Evolutionary conservation across 2,888 invertebrate species (phyloP).

Genomic region (Nomada fabriciana): DNA sequence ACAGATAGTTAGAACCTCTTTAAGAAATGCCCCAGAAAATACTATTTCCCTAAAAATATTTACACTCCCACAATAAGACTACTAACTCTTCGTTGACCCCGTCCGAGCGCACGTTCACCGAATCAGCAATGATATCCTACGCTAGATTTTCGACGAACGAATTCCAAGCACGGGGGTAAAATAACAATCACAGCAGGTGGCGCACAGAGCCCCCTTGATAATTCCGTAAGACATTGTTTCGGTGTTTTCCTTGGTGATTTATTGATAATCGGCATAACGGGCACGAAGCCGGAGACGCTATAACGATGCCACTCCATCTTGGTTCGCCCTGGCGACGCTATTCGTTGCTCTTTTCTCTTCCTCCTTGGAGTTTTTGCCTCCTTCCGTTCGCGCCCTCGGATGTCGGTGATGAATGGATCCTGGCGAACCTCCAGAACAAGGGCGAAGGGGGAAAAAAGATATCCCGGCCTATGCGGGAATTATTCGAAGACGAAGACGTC

Average conservation of each 20-base stretch:
- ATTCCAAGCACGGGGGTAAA: constrained; percentile 13
- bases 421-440: constrained; percentile 71
- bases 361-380: constrained; percentile 65
- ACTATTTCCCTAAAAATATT: too few species aligned
- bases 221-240: constrained; percentile 38
- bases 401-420: constrained; percentile 73
- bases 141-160: neutral
- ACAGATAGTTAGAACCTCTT: too few species aligned
- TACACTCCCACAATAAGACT: too few species aligned
- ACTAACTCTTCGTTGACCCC: too few species aligned
- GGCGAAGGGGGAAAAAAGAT: constrained; percentile 67
- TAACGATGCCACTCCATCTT: constrained; percentile 68
- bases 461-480: constrained; percentile 70
- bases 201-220: constrained; percentile 1
- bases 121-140: too few species aligned
- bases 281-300: constrained; percentile 52
- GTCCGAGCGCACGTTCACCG: neutral
- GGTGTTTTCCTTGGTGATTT: constrained; percentile 52
- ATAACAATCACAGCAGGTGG: constrained; percentile 40
- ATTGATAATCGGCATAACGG: constrained; percentile 62
- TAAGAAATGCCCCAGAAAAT: too few species aligned
- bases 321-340: constrained; percentile 57
- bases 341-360: constrained; percentile 62
- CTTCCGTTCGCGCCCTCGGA: constrained; percentile 72
- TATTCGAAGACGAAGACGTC: constrained; percentile 69